Conservation (phyloP, 2,797 vertebrate species). For the Podargus strigoides region DNA sequence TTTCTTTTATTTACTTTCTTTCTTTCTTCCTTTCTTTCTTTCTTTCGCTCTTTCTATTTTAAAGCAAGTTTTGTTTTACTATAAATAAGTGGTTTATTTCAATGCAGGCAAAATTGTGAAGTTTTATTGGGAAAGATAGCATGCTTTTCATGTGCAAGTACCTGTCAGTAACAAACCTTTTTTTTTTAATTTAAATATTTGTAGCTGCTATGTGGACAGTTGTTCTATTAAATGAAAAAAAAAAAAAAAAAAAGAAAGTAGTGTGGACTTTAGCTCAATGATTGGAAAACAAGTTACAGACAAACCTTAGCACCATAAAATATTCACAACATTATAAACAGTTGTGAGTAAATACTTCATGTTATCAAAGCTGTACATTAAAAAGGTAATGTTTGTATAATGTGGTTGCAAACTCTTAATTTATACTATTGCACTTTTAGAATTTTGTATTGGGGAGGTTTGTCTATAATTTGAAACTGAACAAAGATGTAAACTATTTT, state of each 20-base stretch:
- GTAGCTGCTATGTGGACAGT: constrained; percentile 97
- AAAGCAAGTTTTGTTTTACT: constrained; percentile 68
- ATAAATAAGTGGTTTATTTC: constrained; percentile 86
- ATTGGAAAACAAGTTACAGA: constrained; percentile 87
- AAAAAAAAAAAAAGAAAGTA: constrained; percentile 75
- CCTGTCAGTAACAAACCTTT: constrained; percentile 76
- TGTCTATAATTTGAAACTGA: constrained; percentile 94
- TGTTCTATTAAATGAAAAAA: constrained; percentile 87
- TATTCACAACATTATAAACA: constrained; percentile 72
- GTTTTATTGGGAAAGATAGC: constrained; percentile 86
- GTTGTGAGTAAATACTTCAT: constrained; percentile 75
- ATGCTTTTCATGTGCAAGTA: constrained; percentile 81
- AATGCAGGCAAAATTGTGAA: constrained; percentile 84
- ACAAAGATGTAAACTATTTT: constrained; percentile 88
- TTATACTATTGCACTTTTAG: constrained; percentile 98
- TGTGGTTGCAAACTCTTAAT: constrained; percentile 96
- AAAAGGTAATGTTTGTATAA: constrained; percentile 87
- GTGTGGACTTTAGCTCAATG: constrained; percentile 77
- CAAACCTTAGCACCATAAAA: constrained; percentile 84
- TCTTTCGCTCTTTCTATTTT: background rate
- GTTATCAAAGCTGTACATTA: constrained; percentile 80
- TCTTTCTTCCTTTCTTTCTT: background rate
- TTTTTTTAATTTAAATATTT: constrained; percentile 80
- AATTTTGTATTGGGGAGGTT: constrained; percentile 87
- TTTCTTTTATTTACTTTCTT: background rate